Evolutionary conservation across 2,797 vertebrate species (phyloP), one percentile per base, ranked within the genome.

Genomic region (Zenarchopterus dispar): DNA sequence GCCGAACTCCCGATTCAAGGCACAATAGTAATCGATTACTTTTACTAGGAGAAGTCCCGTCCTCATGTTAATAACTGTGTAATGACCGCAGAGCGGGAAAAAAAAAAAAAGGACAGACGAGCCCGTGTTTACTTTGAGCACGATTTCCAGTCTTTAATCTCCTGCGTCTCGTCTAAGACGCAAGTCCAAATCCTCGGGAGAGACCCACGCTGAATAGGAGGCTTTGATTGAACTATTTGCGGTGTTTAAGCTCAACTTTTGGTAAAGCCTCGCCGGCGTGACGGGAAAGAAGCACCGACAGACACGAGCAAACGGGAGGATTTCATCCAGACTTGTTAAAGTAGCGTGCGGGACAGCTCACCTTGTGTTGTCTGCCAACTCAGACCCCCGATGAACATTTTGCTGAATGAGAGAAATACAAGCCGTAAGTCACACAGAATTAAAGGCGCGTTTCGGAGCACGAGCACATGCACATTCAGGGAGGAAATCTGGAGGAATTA

Each of bases 361-460:
- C 96, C 96, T 96, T 96, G 96, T 89, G 96, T 96, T 63, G 96
- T 96, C 91, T 97, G 96, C 96, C 96, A 97, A 90, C 95, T 96
- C 91, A 96, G 93, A 91, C 96, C 96, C 88, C 96, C 95, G 94
- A 96, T 95, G 94, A 97, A 96, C 96, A 96, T 97, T 93, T 96
- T 96, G 94, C 95, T 96, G 93, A 86, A 93, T 91, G 92, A 84
- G 87, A 92, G 89, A 87, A 57, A 86, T 68, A 85, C 86, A 86
- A 86, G 84, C 68, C 3, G 81, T 79, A 57, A 84, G 73, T 81
- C 63, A 80, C 59, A 84, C 53, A 66, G 58, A 62, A 75, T 46
- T 68, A 67, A 64, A 70, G 19, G 75, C 70, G 59, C 65, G 62
- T 56, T n/a, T 42, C 64, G 17, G 16, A 57, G 51, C 56, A 77